phyloP scores from a whole-genome alignment of 2,113 vertebrate genomes.

The Campylomormyrus numenius region DNA sequence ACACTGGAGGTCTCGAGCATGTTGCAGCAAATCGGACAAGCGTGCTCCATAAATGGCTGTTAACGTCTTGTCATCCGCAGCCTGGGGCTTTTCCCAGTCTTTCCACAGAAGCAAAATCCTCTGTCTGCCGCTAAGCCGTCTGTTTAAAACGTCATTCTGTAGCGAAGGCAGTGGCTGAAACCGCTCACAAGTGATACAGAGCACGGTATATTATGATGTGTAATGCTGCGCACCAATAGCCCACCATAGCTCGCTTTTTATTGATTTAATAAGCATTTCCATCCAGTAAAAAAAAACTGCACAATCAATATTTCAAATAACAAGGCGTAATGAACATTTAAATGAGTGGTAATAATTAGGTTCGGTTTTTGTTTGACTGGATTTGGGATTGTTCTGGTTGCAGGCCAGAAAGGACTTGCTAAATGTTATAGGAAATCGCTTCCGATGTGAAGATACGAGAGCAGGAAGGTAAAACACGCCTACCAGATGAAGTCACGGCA shows the following conservation, averaged over 20 bases:
- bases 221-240: not conserved
- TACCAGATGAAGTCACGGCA: slow-evolving; percentile 97
- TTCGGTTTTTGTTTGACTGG: not conserved
- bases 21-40: not conserved
- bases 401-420: not conserved
- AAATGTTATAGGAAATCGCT: not conserved
- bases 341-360: not conserved
- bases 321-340: not conserved
- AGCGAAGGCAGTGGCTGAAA: not conserved
- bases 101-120: slow-evolving; percentile 7
- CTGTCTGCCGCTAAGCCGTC: not conserved
- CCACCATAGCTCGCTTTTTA: not conserved
- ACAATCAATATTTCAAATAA: not conserved
- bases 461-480: slow-evolving; percentile 22
- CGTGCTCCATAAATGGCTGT: slow-evolving; percentile 4
- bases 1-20: not conserved
- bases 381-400: not conserved
- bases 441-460: not conserved
- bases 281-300: not conserved
- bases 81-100: slow-evolving; percentile 24
- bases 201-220: not conserved
- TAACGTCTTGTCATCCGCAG: slow-evolving; percentile 5
- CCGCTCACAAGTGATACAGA: not conserved
- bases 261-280: not conserved
- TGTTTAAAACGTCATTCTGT: not conserved